Conservation (phyloP, 2,888 invertebrate genomes). For the Hirtodrosophila trivittata region DNA sequence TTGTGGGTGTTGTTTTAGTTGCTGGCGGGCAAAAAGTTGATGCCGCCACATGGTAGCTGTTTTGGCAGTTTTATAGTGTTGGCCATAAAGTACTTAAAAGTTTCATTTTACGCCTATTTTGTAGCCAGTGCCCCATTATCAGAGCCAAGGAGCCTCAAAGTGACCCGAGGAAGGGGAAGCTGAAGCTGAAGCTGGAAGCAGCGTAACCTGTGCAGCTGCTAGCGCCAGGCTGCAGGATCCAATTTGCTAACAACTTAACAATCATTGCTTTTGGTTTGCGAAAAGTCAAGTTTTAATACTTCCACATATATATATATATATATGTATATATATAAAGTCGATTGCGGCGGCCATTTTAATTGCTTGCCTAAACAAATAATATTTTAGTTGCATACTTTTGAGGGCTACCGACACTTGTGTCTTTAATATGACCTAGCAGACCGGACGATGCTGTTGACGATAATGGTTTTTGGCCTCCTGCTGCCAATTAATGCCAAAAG, state of each 20-base stretch:
- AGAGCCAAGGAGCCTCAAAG: constrained; percentile 19
- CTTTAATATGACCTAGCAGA: constrained; percentile 29
- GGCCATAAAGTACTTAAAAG: constrained; percentile 81
- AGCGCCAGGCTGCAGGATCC: constrained; percentile 59
- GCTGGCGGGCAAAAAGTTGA: constrained; percentile 57
- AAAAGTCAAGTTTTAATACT: constrained; percentile 51
- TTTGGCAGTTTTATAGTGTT: constrained; percentile 76
- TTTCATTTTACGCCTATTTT: constrained; percentile 81
- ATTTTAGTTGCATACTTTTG: constrained; percentile 64
- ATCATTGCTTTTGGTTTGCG: constrained; percentile 65
- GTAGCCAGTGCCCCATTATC: constrained; percentile 71
- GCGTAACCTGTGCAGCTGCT: constrained; percentile 42
- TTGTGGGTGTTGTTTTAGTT: constrained; percentile 60
- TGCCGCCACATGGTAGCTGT: constrained; percentile 74
- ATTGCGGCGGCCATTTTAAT: constrained; percentile 69
- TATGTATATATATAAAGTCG: constrained; percentile 5
- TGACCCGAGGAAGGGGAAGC: background rate
- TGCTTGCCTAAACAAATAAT: constrained; percentile 77
- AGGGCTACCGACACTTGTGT: constrained; percentile 36
- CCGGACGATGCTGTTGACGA: constrained; percentile 20
- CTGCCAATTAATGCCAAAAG: constrained; percentile 64
- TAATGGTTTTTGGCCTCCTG: constrained; percentile 21
- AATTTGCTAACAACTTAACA: constrained; percentile 78
- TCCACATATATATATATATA: constrained; percentile 13
- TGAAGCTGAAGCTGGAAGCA: constrained; percentile 22